phyloP scores from a whole-genome alignment of 1,140 invertebrate genomes.

The Sitophilus oryzae region DNA sequence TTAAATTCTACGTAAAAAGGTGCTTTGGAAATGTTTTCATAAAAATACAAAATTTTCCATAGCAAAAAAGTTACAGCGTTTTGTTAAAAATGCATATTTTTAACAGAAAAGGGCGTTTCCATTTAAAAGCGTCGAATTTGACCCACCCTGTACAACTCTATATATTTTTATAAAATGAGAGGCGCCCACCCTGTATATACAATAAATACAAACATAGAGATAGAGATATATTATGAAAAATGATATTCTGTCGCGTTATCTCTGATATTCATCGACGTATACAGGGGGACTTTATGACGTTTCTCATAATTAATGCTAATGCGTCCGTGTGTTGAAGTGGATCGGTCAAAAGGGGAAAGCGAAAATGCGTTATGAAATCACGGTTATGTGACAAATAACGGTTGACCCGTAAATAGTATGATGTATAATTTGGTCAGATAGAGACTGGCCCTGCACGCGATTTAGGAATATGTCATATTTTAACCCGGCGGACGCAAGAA shows the following conservation, averaged over 20 bases:
- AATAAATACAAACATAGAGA: no score
- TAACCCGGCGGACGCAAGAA: conserved; percentile 14
- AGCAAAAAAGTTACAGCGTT: no score
- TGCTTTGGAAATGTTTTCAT: no score
- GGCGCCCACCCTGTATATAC: no score
- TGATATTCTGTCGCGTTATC: conserved; percentile 10
- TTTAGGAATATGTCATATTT: conserved; percentile 10
- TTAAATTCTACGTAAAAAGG: no score
- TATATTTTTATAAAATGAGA: no score
- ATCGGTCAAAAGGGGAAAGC: conserved; percentile 27
- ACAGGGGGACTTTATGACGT: conserved; percentile 19
- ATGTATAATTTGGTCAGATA: conserved; percentile 40
- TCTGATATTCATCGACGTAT: conserved; percentile 21
- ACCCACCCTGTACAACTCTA: no score
- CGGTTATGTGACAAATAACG: conserved; percentile 40
- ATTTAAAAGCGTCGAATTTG: no score
- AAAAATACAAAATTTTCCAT: no score
- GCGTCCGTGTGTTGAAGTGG: conserved; percentile 11
- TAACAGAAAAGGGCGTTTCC: no score
- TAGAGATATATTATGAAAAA: not conserved
- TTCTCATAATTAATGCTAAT: conserved; percentile 23
- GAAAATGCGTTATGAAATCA: conserved; percentile 40
- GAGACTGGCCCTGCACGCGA: conserved; percentile 28
- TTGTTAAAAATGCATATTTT: no score
- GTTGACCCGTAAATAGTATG: conserved; percentile 40